Percentiles rank a stretch among this genome's conserved stretches.
phyloP scores from a whole-genome alignment of 2,797 vertebrate species.

The Anniella stebbinsi region DNA sequence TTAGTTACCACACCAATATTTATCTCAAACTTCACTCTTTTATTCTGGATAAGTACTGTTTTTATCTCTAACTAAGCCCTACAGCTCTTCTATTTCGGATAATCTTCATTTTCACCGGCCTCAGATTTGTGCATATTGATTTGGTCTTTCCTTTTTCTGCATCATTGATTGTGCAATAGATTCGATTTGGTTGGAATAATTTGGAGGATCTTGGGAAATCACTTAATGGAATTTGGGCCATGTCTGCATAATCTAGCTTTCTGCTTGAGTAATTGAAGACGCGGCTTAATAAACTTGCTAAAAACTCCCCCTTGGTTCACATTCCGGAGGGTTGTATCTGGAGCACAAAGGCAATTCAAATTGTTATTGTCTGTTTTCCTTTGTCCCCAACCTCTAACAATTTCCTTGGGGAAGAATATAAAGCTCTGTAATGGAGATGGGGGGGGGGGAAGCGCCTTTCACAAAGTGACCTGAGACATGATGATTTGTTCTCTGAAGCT shows the following conservation, averaged over 20 bases:
- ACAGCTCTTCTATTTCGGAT: too few relatives aligned
- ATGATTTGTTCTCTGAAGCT: slow-evolving; percentile 66
- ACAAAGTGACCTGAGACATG: slow-evolving; percentile 67
- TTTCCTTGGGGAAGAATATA: slow-evolving; percentile 67
- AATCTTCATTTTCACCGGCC: background rate
- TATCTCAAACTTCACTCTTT: background rate
- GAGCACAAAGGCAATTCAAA: slow-evolving; percentile 59
- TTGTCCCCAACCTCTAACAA: slow-evolving; percentile 45
- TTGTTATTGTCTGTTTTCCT: slow-evolving; percentile 67
- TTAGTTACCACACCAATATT: background rate
- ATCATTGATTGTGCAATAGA: slow-evolving; percentile 41
- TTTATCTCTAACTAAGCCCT: background rate
- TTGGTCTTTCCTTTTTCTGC: slow-evolving; percentile 19
- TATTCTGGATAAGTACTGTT: background rate
- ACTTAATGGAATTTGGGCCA: slow-evolving; percentile 66
- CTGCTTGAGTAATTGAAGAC: slow-evolving; percentile 66
- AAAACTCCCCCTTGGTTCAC: slow-evolving; percentile 71
- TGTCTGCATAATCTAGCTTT: slow-evolving; percentile 62
- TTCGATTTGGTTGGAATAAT: slow-evolving; percentile 61
- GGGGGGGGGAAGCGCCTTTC: slow-evolving; percentile 52
- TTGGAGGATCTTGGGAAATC: slow-evolving; percentile 70
- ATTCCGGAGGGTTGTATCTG: slow-evolving; percentile 52
- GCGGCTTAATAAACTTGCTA: slow-evolving; percentile 75
- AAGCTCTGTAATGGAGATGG: slow-evolving; percentile 59
- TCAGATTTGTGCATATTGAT: background rate